phyloP scores from a whole-genome alignment of 2,888 invertebrate genomes.

The Drosophila neoperkinsi region DNA sequence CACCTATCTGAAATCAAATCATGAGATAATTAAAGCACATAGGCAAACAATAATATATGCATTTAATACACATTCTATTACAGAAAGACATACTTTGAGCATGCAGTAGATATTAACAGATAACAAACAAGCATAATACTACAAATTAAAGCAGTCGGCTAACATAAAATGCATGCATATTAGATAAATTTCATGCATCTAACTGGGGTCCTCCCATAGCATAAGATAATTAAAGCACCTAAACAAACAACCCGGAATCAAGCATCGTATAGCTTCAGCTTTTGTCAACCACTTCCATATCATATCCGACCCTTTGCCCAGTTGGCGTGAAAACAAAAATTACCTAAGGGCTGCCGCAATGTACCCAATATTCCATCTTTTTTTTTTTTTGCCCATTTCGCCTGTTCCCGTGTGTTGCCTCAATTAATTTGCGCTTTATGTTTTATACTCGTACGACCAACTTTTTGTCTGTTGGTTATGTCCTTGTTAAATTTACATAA shows the following conservation, averaged over 20 bases:
- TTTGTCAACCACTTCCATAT: conserved; percentile 55
- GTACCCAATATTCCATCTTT: conserved; percentile 40
- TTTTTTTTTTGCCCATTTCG: background rate
- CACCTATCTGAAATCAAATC: background rate
- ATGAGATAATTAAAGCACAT: background rate
- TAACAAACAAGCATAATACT: background rate
- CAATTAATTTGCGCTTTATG: conserved; percentile 78
- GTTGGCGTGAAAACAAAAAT: conserved; percentile 43
- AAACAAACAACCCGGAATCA: conserved; percentile 59
- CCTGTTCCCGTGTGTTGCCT: conserved; percentile 50
- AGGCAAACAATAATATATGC: background rate
- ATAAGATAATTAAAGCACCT: conserved; percentile 54
- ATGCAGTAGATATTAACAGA: background rate
- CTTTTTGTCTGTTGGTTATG: conserved; percentile 57
- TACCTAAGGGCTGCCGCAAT: conserved; percentile 38
- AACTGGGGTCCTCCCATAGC: conserved; percentile 17
- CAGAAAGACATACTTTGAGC: background rate
- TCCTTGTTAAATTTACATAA: conserved; percentile 76
- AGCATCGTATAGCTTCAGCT: conserved; percentile 34
- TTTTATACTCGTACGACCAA: conserved; percentile 60
- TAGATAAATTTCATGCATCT: conserved; percentile 10
- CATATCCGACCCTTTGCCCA: conserved; percentile 67
- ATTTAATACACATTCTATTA: background rate
- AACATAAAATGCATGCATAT: background rate
- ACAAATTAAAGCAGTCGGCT: conserved; percentile 13